Evolutionary conservation across 2,113 vertebrate species (phyloP).

Genomic region (Apteryx owenii): DNA sequence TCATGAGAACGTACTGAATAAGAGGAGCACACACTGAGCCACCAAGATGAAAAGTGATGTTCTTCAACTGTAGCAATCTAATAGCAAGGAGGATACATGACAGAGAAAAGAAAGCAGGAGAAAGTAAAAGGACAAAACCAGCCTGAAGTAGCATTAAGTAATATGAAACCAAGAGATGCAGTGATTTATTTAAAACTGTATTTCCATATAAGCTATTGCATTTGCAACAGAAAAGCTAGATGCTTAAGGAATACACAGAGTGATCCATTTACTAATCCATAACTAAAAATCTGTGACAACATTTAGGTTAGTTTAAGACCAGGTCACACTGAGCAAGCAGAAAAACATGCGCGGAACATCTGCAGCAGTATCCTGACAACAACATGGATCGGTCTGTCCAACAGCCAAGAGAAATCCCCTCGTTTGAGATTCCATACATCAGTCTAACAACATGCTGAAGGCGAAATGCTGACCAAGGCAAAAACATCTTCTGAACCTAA

Average conservation of each 20-base stretch:
- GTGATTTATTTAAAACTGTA: not conserved
- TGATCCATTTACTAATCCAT: not conserved
- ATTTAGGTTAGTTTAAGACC: not conserved
- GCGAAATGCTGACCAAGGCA: not conserved
- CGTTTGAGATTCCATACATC: not conserved
- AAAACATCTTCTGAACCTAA: not conserved
- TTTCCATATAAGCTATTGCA: not conserved
- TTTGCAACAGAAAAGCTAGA: not conserved
- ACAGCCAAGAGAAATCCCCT: not conserved
- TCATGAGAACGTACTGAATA: not conserved
- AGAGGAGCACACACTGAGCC: not conserved
- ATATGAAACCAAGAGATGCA: not conserved
- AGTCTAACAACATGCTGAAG: not conserved
- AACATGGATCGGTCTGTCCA: too few relatives aligned
- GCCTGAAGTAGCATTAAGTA: not conserved
- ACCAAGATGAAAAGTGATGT: rapidly evolving
- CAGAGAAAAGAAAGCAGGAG: not conserved
- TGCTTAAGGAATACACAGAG: not conserved
- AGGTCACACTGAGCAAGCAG: not conserved
- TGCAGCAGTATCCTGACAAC: rapidly evolving
- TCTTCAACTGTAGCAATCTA: not conserved
- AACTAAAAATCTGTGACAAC: not conserved
- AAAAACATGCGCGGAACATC: rapidly evolving
- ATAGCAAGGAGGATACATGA: not conserved
- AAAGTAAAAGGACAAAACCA: not conserved